Percentiles rank a stretch among this genome's conserved stretches.
Conservation (phyloP, 2,888 invertebrate species). For the Eremobia ochroleuca region DNA sequence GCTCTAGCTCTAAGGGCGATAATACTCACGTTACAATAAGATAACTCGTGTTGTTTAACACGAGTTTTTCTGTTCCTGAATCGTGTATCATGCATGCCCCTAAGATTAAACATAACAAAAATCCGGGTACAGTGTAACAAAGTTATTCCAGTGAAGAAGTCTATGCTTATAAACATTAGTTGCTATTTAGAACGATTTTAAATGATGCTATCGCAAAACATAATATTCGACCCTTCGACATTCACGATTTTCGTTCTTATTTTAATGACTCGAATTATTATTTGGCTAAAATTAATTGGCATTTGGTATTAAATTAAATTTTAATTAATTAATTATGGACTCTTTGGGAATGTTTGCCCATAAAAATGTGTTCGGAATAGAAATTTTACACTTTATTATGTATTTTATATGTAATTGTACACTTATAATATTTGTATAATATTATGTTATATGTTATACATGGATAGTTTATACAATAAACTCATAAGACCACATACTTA, state of each 20-base stretch:
- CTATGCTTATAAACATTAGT: slow-evolving; percentile 50
- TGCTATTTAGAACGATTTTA: slow-evolving; percentile 28
- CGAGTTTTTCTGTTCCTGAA: background rate
- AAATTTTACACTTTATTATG: slow-evolving; percentile 65
- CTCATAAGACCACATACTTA: slow-evolving; percentile 25
- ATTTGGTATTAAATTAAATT: slow-evolving; percentile 57
- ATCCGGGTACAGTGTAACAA: slow-evolving; percentile 40
- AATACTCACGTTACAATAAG: background rate
- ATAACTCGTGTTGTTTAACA: background rate
- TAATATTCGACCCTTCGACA: slow-evolving; percentile 39
- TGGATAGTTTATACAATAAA: slow-evolving; percentile 31
- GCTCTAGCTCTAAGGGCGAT: background rate
- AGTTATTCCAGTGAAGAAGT: slow-evolving; percentile 21
- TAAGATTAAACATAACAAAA: background rate
- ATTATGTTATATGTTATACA: slow-evolving; percentile 28
- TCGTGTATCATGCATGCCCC: background rate
- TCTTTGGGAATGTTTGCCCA: slow-evolving; percentile 67
- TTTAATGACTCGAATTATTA: slow-evolving; percentile 63
- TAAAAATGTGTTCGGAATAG: slow-evolving; percentile 70
- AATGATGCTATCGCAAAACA: slow-evolving; percentile 35
- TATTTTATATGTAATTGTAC: slow-evolving; percentile 62
- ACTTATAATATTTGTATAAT: slow-evolving; percentile 45
- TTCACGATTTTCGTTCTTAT: slow-evolving; percentile 57
- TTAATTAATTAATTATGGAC: slow-evolving; percentile 47
- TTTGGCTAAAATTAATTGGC: slow-evolving; percentile 55